phyloP scores from a whole-genome alignment of 2,888 invertebrate species.

The Coenonympha arcania region DNA sequence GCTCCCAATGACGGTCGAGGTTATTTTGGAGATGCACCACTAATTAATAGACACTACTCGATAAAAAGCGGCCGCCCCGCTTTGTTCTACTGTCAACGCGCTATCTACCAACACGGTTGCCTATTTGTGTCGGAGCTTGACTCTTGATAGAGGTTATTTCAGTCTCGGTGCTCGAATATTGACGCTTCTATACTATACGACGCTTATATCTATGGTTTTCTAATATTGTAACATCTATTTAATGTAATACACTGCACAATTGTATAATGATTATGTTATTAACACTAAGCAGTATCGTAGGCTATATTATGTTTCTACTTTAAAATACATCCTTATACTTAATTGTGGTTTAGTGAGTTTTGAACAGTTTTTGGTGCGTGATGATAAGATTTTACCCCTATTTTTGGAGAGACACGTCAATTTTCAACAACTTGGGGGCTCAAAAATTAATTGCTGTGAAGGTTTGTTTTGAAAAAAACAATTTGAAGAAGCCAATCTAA shows the following conservation, averaged over 20 bases:
- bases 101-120: conserved; percentile 19
- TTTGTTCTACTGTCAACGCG: conserved; percentile 62
- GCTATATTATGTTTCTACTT: too few species aligned
- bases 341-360: too few species aligned
- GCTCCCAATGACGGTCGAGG: conserved; percentile 63
- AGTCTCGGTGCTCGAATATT: neutral
- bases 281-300: too few species aligned
- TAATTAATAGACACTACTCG: conserved; percentile 64
- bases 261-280: too few species aligned
- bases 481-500: neutral
- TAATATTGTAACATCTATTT: too few species aligned
- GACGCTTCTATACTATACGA: neutral
- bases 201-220: too few species aligned
- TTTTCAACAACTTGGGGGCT: too few species aligned
- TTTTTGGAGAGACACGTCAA: neutral
- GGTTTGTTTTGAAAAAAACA: too few species aligned
- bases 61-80: conserved; percentile 57
- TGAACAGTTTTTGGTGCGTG: too few species aligned
- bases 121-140: conserved; percentile 13
- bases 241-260: too few species aligned
- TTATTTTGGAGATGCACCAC: conserved; percentile 67
- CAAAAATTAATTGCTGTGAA: neutral
- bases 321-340: too few species aligned
- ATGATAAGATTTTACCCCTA: neutral
- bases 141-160: conserved; percentile 1